Percentiles rank a stretch among this genome's conserved stretches.
These are phyloP conservation scores for Steinernema feltiae DNA, from an alignment of 1,140 invertebrate species.

Conservation along the genomic window DNA sequence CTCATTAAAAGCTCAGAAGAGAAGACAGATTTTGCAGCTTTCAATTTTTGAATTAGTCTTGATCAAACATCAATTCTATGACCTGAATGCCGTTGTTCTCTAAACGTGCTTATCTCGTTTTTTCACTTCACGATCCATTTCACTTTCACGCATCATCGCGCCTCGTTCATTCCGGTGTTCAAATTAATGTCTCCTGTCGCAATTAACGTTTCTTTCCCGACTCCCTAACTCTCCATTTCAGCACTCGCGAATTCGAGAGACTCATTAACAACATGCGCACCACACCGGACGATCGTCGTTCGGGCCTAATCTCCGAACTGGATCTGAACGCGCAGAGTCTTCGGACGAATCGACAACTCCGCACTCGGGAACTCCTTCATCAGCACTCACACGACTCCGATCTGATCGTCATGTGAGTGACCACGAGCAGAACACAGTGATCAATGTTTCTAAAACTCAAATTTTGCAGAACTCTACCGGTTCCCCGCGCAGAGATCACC, in stretches of 20 bases:
- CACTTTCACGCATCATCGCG: too few relatives aligned
- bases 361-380: constrained; percentile 46
- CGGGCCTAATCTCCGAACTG: constrained; percentile 51
- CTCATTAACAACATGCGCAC: constrained; percentile 25
- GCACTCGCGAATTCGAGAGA: constrained; percentile 17
- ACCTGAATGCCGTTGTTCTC: too few relatives aligned
- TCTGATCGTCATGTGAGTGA: constrained; percentile 53
- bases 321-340: constrained; percentile 50
- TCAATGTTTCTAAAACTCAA: not conserved
- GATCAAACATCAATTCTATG: too few relatives aligned
- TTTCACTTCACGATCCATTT: too few relatives aligned
- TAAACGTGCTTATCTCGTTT: too few relatives aligned
- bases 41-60: too few relatives aligned
- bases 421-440: constrained; percentile 12
- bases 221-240: not conserved
- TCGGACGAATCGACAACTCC: constrained; percentile 50
- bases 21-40: too few relatives aligned
- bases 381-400: constrained; percentile 50
- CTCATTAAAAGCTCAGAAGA: too few relatives aligned
- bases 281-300: constrained; percentile 1
- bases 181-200: too few relatives aligned
- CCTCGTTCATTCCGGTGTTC: too few relatives aligned
- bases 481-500: constrained; percentile 61
- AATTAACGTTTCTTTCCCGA: not conserved
- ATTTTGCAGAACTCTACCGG: constrained; percentile 62